These are phyloP conservation scores for Acipenser transmontanus DNA, from an alignment of 2,797 vertebrate species.

Conservation along the genomic window DNA sequence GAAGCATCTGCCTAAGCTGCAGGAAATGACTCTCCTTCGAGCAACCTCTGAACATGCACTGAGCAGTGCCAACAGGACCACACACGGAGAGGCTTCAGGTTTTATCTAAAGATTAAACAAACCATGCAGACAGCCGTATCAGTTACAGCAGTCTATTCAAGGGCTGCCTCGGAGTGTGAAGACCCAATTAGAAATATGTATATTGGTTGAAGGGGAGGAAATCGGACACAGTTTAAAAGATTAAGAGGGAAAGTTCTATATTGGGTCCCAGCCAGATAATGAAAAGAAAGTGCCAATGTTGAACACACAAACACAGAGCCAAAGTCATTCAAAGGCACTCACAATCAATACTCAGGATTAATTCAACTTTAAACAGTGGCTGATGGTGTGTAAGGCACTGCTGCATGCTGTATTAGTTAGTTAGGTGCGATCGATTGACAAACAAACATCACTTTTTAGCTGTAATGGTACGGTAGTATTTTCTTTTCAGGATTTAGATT, in stretches of 20 bases:
- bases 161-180: constrained; percentile 26
- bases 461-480: constrained; percentile 14
- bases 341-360: constrained; percentile 15
- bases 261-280: constrained; percentile 12
- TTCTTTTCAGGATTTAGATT: too few species aligned
- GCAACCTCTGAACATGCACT: constrained; percentile 19
- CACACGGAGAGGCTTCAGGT: constrained; percentile 31
- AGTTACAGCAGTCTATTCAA: constrained; percentile 39
- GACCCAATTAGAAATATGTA: constrained; percentile 31
- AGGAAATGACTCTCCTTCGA: constrained; percentile 33
- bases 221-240: constrained; percentile 13
- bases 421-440: constrained; percentile 7
- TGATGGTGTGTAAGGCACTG: not conserved
- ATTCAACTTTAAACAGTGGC: constrained; percentile 7
- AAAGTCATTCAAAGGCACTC: constrained; percentile 13
- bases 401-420: constrained; percentile 3
- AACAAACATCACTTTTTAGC: constrained; percentile 12
- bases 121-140: constrained; percentile 47
- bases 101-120: constrained; percentile 48
- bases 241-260: constrained; percentile 1
- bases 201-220: constrained; percentile 17
- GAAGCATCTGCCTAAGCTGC: constrained; percentile 30
- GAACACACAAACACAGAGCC: constrained; percentile 4
- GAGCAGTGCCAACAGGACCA: constrained; percentile 35
- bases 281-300: constrained; percentile 14